Evolutionary conservation across 2,113 vertebrate genomes (phyloP).

Genomic region (Daboia siamensis): DNA sequence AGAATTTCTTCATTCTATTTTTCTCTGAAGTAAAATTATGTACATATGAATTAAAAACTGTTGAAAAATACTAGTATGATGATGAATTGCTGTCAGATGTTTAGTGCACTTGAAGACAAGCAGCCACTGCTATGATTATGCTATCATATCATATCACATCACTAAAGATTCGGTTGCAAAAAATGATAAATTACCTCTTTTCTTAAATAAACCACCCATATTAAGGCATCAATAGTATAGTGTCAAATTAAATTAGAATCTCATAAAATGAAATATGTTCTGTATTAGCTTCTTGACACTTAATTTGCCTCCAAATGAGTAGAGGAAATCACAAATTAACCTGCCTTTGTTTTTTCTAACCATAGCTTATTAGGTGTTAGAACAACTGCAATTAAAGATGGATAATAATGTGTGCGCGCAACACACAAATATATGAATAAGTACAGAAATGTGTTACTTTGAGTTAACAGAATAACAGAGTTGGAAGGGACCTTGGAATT

Average conservation of each 20-base stretch:
- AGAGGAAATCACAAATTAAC: conserved; percentile 99
- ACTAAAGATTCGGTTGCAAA: conserved; percentile 89
- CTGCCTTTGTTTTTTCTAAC: conserved; percentile 94
- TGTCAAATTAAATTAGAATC: conserved; percentile 99
- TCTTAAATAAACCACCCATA: conserved; percentile 83
- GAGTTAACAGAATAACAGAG: conserved; percentile 21
- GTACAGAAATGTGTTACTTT: conserved; percentile 66
- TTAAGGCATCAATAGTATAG: conserved; percentile 86
- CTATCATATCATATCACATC: conserved; percentile 90
- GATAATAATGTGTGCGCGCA: conserved; percentile 77
- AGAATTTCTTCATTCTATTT: conserved; percentile 53
- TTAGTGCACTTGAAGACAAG: conserved; percentile 57
- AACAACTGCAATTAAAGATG: conserved; percentile 91
- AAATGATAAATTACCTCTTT: conserved; percentile 92
- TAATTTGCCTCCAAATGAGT: conserved; percentile 99
- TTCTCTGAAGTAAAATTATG: conserved; percentile 57
- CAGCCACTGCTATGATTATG: conserved; percentile 70
- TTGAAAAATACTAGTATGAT: conserved; percentile 58
- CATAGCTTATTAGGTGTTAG: conserved; percentile 87
- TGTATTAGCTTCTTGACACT: conserved; percentile 99
- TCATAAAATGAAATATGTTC: conserved; percentile 99
- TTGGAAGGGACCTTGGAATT: not conserved
- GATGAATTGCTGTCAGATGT: conserved; percentile 63
- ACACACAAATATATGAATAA: conserved; percentile 81
- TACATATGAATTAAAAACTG: conserved; percentile 55